Conservation (phyloP, 2,888 invertebrate genomes). For the Acanthosepion esculentum region DNA sequence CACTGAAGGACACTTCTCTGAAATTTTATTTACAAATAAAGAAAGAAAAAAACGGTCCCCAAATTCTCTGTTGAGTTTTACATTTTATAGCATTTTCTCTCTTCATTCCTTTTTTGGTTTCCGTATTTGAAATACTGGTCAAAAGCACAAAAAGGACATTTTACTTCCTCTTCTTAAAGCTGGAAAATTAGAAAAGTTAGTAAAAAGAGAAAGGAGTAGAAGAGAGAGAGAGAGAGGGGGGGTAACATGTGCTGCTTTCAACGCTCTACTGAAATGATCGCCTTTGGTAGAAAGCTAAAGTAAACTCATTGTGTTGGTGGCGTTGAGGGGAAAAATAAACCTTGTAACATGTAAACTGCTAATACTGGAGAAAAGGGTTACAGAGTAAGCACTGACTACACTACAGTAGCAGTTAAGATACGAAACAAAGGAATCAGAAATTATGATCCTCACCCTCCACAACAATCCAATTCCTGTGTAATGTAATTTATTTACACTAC, state of each 20-base stretch:
- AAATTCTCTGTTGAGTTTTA: too few relatives aligned
- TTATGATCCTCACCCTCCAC: not conserved
- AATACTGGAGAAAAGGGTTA: not conserved
- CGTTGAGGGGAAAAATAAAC: too few relatives aligned
- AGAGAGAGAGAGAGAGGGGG: not conserved
- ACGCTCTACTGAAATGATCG: not conserved
- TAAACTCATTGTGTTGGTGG: not conserved
- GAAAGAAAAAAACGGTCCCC: too few relatives aligned
- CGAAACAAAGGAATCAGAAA: not conserved
- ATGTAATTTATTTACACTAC: too few relatives aligned
- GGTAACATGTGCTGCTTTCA: not conserved
- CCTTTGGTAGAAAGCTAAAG: not conserved
- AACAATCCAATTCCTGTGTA: too few relatives aligned
- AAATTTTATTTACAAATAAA: not conserved
- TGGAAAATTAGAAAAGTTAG: not conserved
- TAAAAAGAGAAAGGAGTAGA: not conserved
- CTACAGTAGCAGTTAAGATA: too few relatives aligned
- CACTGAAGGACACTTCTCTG: not conserved
- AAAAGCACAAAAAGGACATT: not conserved
- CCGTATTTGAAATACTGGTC: too few relatives aligned
- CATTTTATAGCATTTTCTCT: not conserved
- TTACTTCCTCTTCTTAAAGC: too few relatives aligned
- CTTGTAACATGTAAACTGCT: too few relatives aligned
- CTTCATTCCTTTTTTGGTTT: not conserved
- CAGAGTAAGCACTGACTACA: not conserved